Conservation (phyloP, 2,113 vertebrate genomes). For the Panurus biarmicus region DNA sequence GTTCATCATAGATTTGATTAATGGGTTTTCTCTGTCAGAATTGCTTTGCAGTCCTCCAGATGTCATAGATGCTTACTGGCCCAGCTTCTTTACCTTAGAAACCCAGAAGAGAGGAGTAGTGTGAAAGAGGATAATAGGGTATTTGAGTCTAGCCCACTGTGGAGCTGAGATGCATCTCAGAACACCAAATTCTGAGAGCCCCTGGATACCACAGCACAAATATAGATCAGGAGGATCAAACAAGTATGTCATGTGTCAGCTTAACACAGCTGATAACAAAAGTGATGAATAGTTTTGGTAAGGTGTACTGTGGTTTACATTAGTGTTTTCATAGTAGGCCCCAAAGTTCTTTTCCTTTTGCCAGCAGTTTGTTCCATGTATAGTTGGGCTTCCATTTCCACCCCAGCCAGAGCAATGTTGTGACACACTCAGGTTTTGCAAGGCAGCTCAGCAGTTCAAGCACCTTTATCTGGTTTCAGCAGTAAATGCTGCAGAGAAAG, state of each 20-base stretch:
- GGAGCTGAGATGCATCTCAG: neutral
- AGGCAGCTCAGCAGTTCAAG: neutral
- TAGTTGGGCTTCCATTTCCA: neutral
- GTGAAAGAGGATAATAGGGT: neutral
- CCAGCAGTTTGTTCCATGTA: neutral
- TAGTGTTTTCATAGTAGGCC: neutral
- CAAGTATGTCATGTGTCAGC: neutral
- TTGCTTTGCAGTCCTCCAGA: neutral
- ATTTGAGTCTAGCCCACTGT: neutral
- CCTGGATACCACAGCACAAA: rapidly evolving
- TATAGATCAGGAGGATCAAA: neutral
- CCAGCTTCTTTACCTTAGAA: neutral
- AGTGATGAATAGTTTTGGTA: neutral
- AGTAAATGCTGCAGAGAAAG: neutral
- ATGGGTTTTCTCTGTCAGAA: neutral
- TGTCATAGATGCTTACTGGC: neutral
- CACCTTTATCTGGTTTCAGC: neutral
- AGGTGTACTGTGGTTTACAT: neutral
- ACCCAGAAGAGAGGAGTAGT: neutral
- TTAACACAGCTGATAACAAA: neutral
- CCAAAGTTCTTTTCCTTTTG: neutral
- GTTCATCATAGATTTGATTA: neutral
- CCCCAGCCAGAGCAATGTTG: neutral
- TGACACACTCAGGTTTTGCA: rapidly evolving
- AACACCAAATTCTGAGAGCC: neutral